phyloP scores from a whole-genome alignment of 1,140 invertebrate genomes.

The Oryctes rhinoceros region DNA sequence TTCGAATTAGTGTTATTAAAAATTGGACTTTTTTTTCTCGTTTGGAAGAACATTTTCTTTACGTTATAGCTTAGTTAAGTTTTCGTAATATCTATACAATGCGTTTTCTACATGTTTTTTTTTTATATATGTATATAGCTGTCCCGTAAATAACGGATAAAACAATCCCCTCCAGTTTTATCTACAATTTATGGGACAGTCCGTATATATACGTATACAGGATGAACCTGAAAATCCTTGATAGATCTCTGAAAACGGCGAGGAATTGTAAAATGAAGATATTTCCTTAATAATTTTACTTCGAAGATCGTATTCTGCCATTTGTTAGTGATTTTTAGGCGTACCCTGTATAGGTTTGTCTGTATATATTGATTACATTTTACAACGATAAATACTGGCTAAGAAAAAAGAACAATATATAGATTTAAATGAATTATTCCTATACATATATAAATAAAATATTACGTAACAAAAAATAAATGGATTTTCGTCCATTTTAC shows the following conservation, averaged over 20 bases:
- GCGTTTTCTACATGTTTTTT: too few relatives aligned
- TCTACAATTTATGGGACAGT: too few relatives aligned
- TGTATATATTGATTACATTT: neutral
- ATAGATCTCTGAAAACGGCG: too few relatives aligned
- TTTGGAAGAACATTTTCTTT: constrained; percentile 35
- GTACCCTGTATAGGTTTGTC: neutral
- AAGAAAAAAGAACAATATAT: neutral
- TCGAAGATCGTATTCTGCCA: too few relatives aligned
- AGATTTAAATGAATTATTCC: neutral
- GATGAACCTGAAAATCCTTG: too few relatives aligned
- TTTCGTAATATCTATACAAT: neutral
- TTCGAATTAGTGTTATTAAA: neutral
- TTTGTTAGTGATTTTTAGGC: too few relatives aligned
- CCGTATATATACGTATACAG: too few relatives aligned
- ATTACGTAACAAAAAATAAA: constrained; percentile 11
- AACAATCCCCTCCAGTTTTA: too few relatives aligned
- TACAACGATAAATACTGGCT: constrained; percentile 2
- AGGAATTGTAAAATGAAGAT: too few relatives aligned
- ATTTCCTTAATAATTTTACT: too few relatives aligned
- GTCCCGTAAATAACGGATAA: too few relatives aligned
- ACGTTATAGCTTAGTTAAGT: neutral
- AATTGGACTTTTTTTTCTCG: constrained; percentile 1
- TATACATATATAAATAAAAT: neutral
- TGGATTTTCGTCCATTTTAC: neutral
- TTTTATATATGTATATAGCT: too few relatives aligned